Evolutionary conservation across 2,797 vertebrate species (phyloP).

Genomic region (Gallirallus australis): DNA sequence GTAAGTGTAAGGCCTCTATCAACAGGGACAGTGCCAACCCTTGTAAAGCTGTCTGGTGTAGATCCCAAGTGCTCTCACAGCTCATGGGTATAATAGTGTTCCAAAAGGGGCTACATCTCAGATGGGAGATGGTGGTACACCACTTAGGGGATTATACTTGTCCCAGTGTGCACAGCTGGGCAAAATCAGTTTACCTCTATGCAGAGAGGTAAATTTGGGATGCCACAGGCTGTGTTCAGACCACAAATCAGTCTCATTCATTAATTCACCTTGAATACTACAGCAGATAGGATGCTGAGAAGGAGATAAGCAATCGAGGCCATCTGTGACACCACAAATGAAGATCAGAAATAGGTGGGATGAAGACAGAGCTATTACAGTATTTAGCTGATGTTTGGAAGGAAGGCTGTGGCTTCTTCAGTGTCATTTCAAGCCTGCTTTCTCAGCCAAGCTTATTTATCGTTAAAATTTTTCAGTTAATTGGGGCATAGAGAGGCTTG

Average conservation of each 20-base stretch:
- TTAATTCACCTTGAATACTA: not conserved
- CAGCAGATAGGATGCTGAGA: not conserved
- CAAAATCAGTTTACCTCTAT: not conserved
- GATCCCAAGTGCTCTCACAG: not conserved
- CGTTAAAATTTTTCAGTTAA: not conserved
- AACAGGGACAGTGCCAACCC: not conserved
- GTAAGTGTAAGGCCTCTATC: not conserved
- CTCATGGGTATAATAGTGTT: not conserved
- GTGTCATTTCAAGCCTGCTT: not conserved
- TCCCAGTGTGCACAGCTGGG: not conserved
- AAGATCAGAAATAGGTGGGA: not conserved
- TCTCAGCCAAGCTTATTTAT: not conserved
- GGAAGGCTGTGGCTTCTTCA: not conserved
- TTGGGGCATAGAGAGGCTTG: not conserved
- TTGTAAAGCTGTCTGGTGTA: not conserved
- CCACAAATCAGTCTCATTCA: not conserved
- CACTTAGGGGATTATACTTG: not conserved
- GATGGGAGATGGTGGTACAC: not conserved
- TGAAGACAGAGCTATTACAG: not conserved
- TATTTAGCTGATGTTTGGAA: not conserved
- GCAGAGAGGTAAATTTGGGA: not conserved
- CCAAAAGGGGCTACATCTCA: not conserved
- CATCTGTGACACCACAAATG: not conserved
- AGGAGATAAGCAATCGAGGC: not conserved
- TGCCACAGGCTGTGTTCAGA: not conserved